Evolutionary conservation across 2,113 vertebrate genomes (phyloP), one percentile per base, ranked within the genome.

Genomic region (Oreotrochilus melanogaster): DNA sequence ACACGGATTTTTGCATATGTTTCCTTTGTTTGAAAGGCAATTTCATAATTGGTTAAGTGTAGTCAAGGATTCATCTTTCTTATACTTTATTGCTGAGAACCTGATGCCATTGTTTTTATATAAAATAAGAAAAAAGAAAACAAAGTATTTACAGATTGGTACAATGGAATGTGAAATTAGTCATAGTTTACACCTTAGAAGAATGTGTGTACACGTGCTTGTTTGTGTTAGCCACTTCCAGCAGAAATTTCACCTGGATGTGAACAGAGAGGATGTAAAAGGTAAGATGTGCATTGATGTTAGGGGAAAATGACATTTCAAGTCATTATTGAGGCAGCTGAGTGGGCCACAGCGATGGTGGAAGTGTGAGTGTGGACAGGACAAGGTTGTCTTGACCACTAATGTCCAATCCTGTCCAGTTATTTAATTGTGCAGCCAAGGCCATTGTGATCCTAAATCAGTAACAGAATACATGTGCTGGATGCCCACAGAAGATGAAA

Each of bases 1-100:
- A 98, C 97, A 98, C 93, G 15, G 92, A 97, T 96, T 98, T 98
- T 98, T 98, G 97, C 98, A 98, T 98, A 98, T 96, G 97, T 98
- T 98, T 98, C 96, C 95, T 98, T 97, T 76, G 95, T 98, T 98
- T 98, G 97, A 96, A 95, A 97, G 96, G 97, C 95, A 47, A 97
- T 98, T 98, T 98, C 96, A 96, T 98, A 97, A 97, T 98, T 97
- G 96, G 97, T 98, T 98, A 56, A 97, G 97, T 95, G 96, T 97
- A 97, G 97, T 97, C 89, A 85, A 97, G 92, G 94, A 97, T 96
- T 97, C 97, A 97, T 96, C 97, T 98, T 98, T 98, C 98, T 98
- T 98, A 96, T 95, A 96, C 97, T 97, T 96, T 98, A 89, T 97
- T 97, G 97, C 96, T 95, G 97, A 97, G 90, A 95, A 96, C 95